Percentiles rank a stretch among this genome's conserved stretches.
phyloP scores from a whole-genome alignment of 1,140 invertebrate species.

The Andricus grossulariae region DNA sequence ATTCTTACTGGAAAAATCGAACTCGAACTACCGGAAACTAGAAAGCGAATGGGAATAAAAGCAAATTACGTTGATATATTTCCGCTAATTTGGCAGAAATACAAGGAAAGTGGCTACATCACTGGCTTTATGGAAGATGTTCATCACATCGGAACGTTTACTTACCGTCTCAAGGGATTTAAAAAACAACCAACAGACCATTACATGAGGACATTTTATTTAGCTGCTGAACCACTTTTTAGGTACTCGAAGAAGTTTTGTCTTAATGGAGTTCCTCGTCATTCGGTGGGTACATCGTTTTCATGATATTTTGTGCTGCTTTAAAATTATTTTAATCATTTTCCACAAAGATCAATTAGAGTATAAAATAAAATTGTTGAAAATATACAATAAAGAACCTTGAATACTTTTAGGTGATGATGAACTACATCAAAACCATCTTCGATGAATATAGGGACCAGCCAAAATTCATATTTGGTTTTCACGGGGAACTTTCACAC shows the following conservation, averaged over 20 bases:
- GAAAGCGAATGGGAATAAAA: conserved; percentile 82
- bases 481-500: conserved; percentile 93
- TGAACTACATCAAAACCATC: conserved; percentile 81
- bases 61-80: conserved; percentile 86
- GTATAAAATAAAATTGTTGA: too few species aligned
- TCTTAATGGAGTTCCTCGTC: conserved; percentile 85
- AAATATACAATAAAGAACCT: background rate
- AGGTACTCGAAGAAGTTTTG: conserved; percentile 81
- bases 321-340: too few species aligned
- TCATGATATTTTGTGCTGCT: too few species aligned
- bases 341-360: too few species aligned
- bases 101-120: conserved; percentile 82
- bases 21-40: conserved; percentile 89
- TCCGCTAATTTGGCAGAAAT: conserved; percentile 90
- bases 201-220: conserved; percentile 90
- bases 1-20: conserved; percentile 93
- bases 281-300: conserved; percentile 78
- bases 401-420: conserved; percentile 76
- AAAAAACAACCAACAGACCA: conserved; percentile 90
- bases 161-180: conserved; percentile 94
- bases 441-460: conserved; percentile 79
- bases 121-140: conserved; percentile 92
- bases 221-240: conserved; percentile 76
- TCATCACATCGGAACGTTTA: conserved; percentile 90
- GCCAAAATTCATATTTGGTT: conserved; percentile 90